Evolutionary conservation across 2,113 vertebrate genomes (phyloP).

Genomic region (Oophaga pumilio): DNA sequence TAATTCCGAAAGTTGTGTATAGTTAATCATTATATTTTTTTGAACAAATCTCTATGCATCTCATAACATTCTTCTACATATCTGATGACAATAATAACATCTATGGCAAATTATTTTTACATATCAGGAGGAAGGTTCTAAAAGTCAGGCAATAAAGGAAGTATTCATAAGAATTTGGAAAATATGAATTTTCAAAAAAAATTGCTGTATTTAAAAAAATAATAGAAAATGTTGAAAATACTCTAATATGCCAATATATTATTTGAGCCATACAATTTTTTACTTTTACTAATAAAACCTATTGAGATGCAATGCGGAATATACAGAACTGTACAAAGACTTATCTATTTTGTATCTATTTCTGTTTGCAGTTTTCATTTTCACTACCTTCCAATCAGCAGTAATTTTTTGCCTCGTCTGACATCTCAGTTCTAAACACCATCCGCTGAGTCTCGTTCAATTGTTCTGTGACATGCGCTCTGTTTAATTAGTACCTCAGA

Average conservation of each 20-base stretch:
- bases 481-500: constrained; percentile 51
- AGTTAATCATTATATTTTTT: too few species aligned
- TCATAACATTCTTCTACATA: neutral
- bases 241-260: neutral
- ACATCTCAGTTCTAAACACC: constrained; percentile 1
- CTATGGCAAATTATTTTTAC: neutral
- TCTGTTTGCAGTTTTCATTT: neutral
- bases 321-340: neutral
- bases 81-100: neutral
- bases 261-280: neutral
- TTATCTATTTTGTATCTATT: neutral
- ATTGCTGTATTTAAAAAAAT: neutral
- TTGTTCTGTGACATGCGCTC: constrained; percentile 37
- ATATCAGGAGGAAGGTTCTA: neutral
- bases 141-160: neutral
- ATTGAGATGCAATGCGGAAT: neutral
- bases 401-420: constrained; percentile 9
- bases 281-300: neutral
- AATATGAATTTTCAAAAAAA: neutral
- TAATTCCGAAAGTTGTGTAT: too few species aligned
- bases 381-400: neutral
- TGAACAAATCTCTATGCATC: neutral
- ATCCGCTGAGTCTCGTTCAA: constrained; percentile 22
- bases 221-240: neutral
- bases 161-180: neutral